A percentile compares a stretch with the other conserved stretches of the same genome.
phyloP scores from a whole-genome alignment of 2,113 vertebrate species.

The Nibea coibor region DNA sequence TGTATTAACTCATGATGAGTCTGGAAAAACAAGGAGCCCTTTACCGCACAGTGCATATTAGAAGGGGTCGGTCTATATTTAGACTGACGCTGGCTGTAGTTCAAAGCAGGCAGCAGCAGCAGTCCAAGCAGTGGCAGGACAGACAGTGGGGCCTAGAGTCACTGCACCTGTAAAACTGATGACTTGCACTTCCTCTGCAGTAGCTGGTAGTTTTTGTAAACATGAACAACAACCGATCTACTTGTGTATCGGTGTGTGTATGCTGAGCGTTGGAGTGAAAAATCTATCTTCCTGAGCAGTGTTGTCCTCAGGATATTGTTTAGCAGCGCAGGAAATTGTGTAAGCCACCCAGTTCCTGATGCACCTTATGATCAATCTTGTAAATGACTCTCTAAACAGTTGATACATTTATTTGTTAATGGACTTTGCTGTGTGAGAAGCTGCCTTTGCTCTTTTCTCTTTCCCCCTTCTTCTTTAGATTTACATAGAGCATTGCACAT shows the following conservation, averaged over 20 bases:
- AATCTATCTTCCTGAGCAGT: neutral
- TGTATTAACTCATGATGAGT: slow-evolving; percentile 54
- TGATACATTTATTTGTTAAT: neutral
- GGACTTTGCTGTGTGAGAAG: neutral
- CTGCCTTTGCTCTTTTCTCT: neutral
- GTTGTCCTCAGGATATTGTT: neutral
- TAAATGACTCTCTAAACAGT: neutral
- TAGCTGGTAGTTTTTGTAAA: slow-evolving; percentile 59
- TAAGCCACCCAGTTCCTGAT: neutral
- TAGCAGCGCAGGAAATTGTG: neutral
- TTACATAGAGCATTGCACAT: neutral
- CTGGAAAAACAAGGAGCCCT: slow-evolving; percentile 46
- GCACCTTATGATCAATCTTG: neutral
- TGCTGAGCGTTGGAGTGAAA: neutral
- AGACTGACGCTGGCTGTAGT: slow-evolving; percentile 74
- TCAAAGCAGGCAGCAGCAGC: slow-evolving; percentile 70
- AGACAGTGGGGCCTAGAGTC: slow-evolving; percentile 46
- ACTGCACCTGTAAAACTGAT: slow-evolving; percentile 82
- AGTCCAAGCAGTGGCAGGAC: slow-evolving; percentile 63
- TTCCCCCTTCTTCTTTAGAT: neutral
- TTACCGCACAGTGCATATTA: slow-evolving; percentile 45
- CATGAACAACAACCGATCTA: slow-evolving; percentile 15
- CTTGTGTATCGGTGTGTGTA: neutral
- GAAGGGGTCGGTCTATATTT: slow-evolving; percentile 76
- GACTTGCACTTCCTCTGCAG: slow-evolving; percentile 79